phyloP scores from a whole-genome alignment of 2,888 invertebrate species.

The Anagyrus pseudococci region DNA sequence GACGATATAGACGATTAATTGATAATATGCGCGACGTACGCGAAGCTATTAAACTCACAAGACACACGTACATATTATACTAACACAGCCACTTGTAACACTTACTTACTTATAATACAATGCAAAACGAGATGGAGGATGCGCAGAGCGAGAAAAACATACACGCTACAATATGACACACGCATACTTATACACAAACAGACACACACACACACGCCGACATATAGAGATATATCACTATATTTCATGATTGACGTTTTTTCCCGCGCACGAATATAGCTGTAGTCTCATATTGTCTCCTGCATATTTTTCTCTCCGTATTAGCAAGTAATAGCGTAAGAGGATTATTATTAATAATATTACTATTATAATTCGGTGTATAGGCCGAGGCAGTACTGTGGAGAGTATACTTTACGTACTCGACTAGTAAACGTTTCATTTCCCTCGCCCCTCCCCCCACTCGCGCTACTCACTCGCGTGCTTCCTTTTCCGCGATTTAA shows the following conservation, averaged over 20 bases:
- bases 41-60: too few relatives aligned
- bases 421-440: constrained; percentile 3
- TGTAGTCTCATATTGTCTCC: constrained; percentile 17
- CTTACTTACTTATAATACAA: not conserved
- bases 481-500: too few relatives aligned
- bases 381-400: constrained; percentile 22
- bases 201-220: constrained; percentile 13
- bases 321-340: not conserved
- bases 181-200: constrained; percentile 12
- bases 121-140: constrained; percentile 7
- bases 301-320: constrained; percentile 33
- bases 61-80: too few relatives aligned
- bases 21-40: constrained; percentile 34
- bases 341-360: constrained; percentile 13
- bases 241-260: constrained; percentile 15
- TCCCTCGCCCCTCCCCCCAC: too few relatives aligned
- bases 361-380: too few relatives aligned
- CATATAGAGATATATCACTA: constrained; percentile 13
- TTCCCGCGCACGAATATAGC: constrained; percentile 3
- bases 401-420: constrained; percentile 3
- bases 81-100: not conserved
- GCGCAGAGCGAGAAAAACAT: constrained; percentile 25
- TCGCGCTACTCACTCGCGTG: constrained; percentile 34
- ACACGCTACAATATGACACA: too few relatives aligned
- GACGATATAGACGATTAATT: constrained; percentile 45